These are phyloP conservation scores for Cephalopterus ornatus DNA, from an alignment of 2,113 vertebrate species.

Conservation along the genomic window DNA sequence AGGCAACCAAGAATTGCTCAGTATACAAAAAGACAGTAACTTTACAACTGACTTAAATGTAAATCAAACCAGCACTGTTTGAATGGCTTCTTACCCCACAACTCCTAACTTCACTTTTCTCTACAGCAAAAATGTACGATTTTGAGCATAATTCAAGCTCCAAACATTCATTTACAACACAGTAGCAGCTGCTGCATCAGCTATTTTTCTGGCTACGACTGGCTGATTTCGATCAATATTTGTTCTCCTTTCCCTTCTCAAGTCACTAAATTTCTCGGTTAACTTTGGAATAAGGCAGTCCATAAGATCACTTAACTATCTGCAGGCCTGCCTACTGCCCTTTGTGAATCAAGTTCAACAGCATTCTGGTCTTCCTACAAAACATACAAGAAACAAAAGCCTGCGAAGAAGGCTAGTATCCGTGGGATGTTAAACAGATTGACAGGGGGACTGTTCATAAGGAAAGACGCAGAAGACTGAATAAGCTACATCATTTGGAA, in stretches of 20 bases:
- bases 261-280: not conserved
- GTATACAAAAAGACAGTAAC: not conserved
- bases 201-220: not conserved
- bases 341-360: not conserved
- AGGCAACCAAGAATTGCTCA: not conserved
- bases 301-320: not conserved
- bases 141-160: not conserved
- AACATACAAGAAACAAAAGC: not conserved
- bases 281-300: not conserved
- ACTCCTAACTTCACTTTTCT: not conserved
- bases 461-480: not conserved
- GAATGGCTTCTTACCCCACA: not conserved
- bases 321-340: not conserved
- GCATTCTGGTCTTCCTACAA: not conserved
- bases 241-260: not conserved
- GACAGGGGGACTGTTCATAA: not conserved
- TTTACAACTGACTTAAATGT: not conserved
- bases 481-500: not conserved
- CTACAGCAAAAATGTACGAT: not conserved
- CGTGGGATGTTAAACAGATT: not conserved
- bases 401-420: not conserved
- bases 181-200: not conserved
- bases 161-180: not conserved
- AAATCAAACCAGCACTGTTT: not conserved
- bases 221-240: not conserved